Evolutionary conservation across 92 coral and sea anemone genomes (phyloP).

Genomic region (Umimayanthus kanabou): DNA sequence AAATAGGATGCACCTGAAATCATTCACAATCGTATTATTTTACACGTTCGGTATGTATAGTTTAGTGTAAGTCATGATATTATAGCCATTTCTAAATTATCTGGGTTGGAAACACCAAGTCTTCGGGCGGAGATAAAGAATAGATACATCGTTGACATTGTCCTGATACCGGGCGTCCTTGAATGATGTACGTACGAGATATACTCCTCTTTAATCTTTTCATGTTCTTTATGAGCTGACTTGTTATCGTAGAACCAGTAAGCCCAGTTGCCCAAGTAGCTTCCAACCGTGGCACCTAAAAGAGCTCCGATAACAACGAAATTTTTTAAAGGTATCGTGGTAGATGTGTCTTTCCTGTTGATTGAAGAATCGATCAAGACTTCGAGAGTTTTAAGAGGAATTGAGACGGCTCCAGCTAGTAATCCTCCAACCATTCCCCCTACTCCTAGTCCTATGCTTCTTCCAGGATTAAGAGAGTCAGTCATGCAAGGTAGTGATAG

Average conservation of each 20-base stretch:
- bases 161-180: background rate
- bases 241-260: slow-evolving; percentile 26
- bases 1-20: background rate
- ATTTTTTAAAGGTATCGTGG: background rate
- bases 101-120: slow-evolving; percentile 1
- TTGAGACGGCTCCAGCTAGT: background rate
- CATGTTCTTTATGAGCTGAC: background rate
- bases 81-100: background rate
- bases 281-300: slow-evolving; percentile 1
- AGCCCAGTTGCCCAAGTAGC: slow-evolving; percentile 3
- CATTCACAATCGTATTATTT: background rate
- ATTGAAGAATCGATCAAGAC: background rate
- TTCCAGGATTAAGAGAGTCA: background rate
- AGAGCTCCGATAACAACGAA: background rate
- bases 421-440: slow-evolving; percentile 27
- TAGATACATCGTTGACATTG: background rate
- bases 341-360: background rate
- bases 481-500: slow-evolving; percentile 7
- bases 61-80: background rate
- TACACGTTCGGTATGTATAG: background rate
- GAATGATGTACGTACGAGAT: background rate
- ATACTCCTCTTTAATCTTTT: background rate
- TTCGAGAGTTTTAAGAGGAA: background rate
- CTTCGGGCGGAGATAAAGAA: slow-evolving; percentile 26
- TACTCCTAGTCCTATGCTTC: slow-evolving; percentile 2